Conservation (phyloP, 92 coral and sea anemone species). For the Actinernus sp. region DNA sequence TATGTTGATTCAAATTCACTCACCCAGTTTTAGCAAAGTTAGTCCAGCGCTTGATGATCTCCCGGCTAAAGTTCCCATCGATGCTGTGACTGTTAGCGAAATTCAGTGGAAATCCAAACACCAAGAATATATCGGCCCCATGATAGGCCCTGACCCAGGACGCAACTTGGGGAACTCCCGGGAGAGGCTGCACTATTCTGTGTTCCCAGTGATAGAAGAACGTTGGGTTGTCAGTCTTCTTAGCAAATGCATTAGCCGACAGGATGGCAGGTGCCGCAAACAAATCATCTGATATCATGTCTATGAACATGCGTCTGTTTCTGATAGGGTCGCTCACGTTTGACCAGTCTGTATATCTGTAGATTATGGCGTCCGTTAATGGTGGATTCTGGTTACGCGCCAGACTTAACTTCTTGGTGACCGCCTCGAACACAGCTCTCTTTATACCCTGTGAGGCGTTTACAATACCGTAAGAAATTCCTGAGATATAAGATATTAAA, state of each 20-base stretch:
- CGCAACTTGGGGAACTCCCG: background rate
- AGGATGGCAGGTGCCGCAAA: slow-evolving; percentile 23
- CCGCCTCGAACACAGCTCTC: no score
- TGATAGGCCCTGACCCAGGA: slow-evolving; percentile 22
- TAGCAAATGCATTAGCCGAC: slow-evolving; percentile 1
- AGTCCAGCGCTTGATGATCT: slow-evolving; percentile 9
- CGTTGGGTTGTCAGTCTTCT: background rate
- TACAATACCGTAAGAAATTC: no score
- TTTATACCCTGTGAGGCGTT: no score
- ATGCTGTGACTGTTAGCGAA: background rate
- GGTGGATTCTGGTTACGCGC: no score
- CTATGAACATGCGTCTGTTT: slow-evolving; percentile 29
- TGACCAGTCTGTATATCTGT: no score
- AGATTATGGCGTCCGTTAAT: no score
- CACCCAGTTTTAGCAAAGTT: slow-evolving; percentile 47
- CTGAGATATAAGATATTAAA: no score
- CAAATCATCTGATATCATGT: slow-evolving; percentile 9
- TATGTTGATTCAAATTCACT: slow-evolving; percentile 16
- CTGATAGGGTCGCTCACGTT: no score
- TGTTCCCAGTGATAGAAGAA: slow-evolving; percentile 4
- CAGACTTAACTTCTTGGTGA: no score
- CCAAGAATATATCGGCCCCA: slow-evolving; percentile 6
- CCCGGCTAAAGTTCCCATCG: slow-evolving; percentile 24
- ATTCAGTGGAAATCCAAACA: slow-evolving; percentile 9
- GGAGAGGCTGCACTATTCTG: background rate